A percentile compares a stretch with the other conserved stretches of the same genome.
Conservation (phyloP, 1,140 invertebrate species). For the Listronotus oregonensis region DNA sequence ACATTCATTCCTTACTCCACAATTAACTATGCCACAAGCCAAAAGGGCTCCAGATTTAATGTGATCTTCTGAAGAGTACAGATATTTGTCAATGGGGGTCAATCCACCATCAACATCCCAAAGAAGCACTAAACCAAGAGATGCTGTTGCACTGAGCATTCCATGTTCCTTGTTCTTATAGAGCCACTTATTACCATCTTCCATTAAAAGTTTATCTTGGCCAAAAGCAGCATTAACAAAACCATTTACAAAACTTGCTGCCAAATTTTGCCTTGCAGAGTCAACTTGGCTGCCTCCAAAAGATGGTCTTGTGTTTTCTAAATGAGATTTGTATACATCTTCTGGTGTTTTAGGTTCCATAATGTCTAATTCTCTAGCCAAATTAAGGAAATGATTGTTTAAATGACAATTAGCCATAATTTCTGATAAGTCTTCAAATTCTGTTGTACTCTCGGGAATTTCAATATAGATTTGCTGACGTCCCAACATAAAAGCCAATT, state of each 20-base stretch:
- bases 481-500: conserved; percentile 96
- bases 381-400: conserved; percentile 93
- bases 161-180: conserved; percentile 99
- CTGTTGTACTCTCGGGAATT: conserved; percentile 67
- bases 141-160: conserved; percentile 98
- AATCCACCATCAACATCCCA: conserved; percentile 98
- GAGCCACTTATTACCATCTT: conserved; percentile 98
- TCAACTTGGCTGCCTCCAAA: conserved; percentile 87
- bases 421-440: conserved; percentile 90
- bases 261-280: conserved; percentile 94
- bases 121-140: conserved; percentile 88
- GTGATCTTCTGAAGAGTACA: conserved; percentile 95
- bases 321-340: conserved; percentile 98
- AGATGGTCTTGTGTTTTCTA: conserved; percentile 88
- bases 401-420: conserved; percentile 97
- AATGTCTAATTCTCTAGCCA: conserved; percentile 98
- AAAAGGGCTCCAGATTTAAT: conserved; percentile 95
- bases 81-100: conserved; percentile 97
- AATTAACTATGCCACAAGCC: conserved; percentile 98
- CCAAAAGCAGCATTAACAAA: conserved; percentile 99
- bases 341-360: conserved; percentile 99
- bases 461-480: conserved; percentile 93
- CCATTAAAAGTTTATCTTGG: conserved; percentile 93
- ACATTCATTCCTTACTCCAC: conserved; percentile 97
- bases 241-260: conserved; percentile 98